These are phyloP conservation scores for Lasioglossum vierecki DNA, from an alignment of 2,888 invertebrate genomes.

Conservation along the genomic window DNA sequence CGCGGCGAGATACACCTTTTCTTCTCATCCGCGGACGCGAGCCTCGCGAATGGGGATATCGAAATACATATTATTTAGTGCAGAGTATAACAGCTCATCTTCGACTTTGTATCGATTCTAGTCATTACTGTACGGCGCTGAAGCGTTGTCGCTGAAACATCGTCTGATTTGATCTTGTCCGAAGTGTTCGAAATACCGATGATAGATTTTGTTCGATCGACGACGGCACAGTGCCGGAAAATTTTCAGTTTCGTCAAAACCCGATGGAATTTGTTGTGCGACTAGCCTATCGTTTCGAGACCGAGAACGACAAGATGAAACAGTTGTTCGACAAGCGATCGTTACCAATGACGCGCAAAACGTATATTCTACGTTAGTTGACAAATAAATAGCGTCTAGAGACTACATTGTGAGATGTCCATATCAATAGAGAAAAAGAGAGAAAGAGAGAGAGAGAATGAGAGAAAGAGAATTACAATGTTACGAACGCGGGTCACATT, in stretches of 20 bases:
- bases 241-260: not conserved
- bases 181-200: not conserved
- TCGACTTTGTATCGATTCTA: slow-evolving; percentile 60
- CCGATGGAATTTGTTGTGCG: no score
- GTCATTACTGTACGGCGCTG: slow-evolving; percentile 61
- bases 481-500: slow-evolving; percentile 17
- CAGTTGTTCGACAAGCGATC: slow-evolving; percentile 1
- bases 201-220: not conserved
- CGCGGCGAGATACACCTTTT: not conserved
- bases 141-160: slow-evolving; percentile 31
- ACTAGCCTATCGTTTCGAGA: not conserved
- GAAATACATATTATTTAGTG: not conserved
- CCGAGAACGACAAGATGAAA: not conserved
- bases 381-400: slow-evolving; percentile 32
- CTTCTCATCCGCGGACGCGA: not conserved
- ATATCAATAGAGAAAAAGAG: slow-evolving; percentile 29
- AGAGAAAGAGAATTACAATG: not conserved
- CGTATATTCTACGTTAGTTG: slow-evolving; percentile 16
- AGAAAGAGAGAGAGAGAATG: not conserved
- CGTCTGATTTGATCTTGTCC: not conserved
- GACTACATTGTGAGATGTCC: slow-evolving; percentile 23
- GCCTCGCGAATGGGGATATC: not conserved
- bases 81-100: not conserved
- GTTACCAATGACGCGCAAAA: slow-evolving; percentile 22
- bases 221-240: not conserved